Base-by-base conservation (phyloP, 2,888 invertebrate genomes). In the Zhengitettix transpicula region DNA sequence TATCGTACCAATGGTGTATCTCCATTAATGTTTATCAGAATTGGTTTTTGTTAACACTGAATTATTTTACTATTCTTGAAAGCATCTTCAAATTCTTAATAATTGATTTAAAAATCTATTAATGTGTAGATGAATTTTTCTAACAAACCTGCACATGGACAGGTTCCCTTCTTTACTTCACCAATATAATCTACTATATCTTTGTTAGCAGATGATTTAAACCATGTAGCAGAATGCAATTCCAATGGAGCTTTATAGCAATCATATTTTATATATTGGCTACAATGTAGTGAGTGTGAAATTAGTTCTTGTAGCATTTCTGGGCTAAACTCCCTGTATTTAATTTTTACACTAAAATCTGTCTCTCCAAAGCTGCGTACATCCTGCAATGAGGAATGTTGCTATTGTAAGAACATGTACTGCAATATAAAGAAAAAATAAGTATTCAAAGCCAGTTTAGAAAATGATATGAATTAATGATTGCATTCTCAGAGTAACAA, bases 261-360 rank as follows among this genome's bases (percentile, higher is more conserved):
- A 68, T 93, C 92, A 68, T 92, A 94, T 68, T 88, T 89, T 61
- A 93, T 87, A 68, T 89, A 85, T 70, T 93, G 93, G 60, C 88
- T 87, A 68, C 93, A 94, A 71, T 88, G 89, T 56, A 92, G 75
- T 0, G 92, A 92, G 71, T 93, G 92, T 0, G 89, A 89, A 60
- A 93, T 89, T 62, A 93, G 75, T 68, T 91, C 91, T 70, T 92
- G 90, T 14, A 93, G 76, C 93, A 94, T 94, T 71, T 90, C 90
- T 0, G 89, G 87, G 0, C 86, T 85, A 71, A 94, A 94, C 69
- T 94, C 91, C 42, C 93, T 77, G 70, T 94, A 94, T 65, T 85
- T 87, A 61, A 94, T 89, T 66, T 82, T 85, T 69, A 91, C 86
- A 64, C 86, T 88, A 69, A 91, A 91, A 71, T 91, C 90, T 62